Conservation (phyloP, 1,140 invertebrate species). For the Hyphantria cunea region DNA sequence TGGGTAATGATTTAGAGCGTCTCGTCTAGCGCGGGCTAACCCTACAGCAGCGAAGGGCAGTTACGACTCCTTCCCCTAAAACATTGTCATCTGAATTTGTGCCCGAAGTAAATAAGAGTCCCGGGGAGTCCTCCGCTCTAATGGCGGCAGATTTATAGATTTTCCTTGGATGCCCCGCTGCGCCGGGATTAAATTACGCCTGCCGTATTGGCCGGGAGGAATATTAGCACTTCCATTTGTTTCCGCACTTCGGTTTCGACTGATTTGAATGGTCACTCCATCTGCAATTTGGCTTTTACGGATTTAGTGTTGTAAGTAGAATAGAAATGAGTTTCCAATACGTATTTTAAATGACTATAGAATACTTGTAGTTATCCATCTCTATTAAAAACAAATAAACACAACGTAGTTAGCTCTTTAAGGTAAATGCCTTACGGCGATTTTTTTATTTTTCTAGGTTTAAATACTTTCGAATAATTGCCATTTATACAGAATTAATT, state of each 20-base stretch:
- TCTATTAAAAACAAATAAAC: too few species aligned
- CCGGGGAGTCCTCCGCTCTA: slow-evolving; percentile 71
- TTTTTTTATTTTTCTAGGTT: too few species aligned
- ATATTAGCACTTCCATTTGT: slow-evolving; percentile 78
- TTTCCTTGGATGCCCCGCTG: slow-evolving; percentile 73
- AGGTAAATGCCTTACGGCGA: too few species aligned
- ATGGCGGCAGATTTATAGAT: slow-evolving; percentile 82
- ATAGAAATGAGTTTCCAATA: neutral
- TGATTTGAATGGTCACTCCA: slow-evolving; percentile 52
- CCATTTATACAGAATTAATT: too few species aligned
- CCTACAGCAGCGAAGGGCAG: slow-evolving; percentile 60
- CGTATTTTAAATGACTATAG: neutral
- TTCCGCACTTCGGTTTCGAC: slow-evolving; percentile 60
- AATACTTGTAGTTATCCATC: too few species aligned
- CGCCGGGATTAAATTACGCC: slow-evolving; percentile 75
- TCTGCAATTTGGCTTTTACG: slow-evolving; percentile 15
- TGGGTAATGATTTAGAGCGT: slow-evolving; percentile 28
- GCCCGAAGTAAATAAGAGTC: slow-evolving; percentile 80
- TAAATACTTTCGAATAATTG: too few species aligned
- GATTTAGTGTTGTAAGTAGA: slow-evolving; percentile 10
- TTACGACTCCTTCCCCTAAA: slow-evolving; percentile 78
- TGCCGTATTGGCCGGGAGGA: slow-evolving; percentile 71
- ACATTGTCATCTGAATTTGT: slow-evolving; percentile 82
- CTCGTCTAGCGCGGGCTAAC: slow-evolving; percentile 41
- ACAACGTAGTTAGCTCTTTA: too few species aligned